phyloP scores from a whole-genome alignment of 2,888 invertebrate species.

The Microctonus brassicae region DNA sequence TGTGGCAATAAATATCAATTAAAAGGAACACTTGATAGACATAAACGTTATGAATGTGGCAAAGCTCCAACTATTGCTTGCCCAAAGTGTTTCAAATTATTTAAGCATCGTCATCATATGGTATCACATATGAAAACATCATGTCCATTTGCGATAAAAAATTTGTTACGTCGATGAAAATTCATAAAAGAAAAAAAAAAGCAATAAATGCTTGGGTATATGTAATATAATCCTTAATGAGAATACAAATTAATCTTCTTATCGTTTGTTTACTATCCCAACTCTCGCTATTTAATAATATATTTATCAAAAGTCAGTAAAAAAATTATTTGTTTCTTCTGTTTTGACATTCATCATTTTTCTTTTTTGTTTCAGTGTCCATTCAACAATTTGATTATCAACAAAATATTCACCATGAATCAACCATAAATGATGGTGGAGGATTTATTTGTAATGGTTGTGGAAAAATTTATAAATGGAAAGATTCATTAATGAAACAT shows the following conservation, averaged over 20 bases:
- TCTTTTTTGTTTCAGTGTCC: slow-evolving; percentile 19
- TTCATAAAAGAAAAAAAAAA: neutral
- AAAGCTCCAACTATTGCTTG: slow-evolving; percentile 59
- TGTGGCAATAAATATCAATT: slow-evolving; percentile 64
- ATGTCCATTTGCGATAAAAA: neutral
- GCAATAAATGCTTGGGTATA: neutral
- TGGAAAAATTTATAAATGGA: slow-evolving; percentile 62
- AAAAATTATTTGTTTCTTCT: slow-evolving; percentile 1
- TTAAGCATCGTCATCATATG: slow-evolving; percentile 47
- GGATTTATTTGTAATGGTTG: slow-evolving; percentile 58
- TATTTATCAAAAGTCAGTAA: neutral
- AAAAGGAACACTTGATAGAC: slow-evolving; percentile 62
- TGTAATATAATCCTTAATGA: too few species aligned
- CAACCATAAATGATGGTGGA: slow-evolving; percentile 32
- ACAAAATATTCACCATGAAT: neutral
- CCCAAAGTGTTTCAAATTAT: slow-evolving; percentile 47
- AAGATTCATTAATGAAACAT: slow-evolving; percentile 62
- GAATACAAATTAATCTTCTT: too few species aligned
- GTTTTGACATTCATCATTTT: slow-evolving; percentile 22
- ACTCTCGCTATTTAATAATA: too few species aligned
- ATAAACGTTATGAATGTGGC: slow-evolving; percentile 64
- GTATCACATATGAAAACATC: slow-evolving; percentile 11
- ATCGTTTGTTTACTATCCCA: too few species aligned
- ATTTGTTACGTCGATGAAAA: neutral
- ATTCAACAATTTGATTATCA: neutral